A percentile compares a stretch with the other conserved stretches of the same genome.
Evolutionary conservation across 2,113 vertebrate species (phyloP).

Genomic region (Marcusenius ussheri): DNA sequence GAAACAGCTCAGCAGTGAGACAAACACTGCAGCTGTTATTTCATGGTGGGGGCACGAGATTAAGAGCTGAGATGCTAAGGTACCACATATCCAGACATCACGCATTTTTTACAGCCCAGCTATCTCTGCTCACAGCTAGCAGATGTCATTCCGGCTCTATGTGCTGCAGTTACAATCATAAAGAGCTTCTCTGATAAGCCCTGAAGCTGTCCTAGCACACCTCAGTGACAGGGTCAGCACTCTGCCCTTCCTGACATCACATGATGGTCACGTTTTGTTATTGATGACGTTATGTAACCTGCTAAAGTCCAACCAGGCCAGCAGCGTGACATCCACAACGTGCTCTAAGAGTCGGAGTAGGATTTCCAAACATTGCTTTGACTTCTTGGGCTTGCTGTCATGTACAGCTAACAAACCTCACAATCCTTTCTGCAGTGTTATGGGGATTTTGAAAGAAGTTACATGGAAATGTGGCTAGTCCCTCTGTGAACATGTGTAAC

Average conservation of each 20-base stretch:
- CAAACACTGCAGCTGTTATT: neutral
- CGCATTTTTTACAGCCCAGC: neutral
- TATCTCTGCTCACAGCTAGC: neutral
- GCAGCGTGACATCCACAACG: neutral
- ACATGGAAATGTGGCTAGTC: neutral
- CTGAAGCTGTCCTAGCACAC: neutral
- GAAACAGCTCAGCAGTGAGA: neutral
- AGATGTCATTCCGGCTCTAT: neutral
- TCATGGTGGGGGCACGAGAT: neutral
- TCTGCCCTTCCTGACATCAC: neutral
- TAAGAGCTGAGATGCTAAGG: neutral
- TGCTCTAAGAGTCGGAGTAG: neutral
- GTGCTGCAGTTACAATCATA: neutral
- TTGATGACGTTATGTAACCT: neutral
- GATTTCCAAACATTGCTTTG: neutral
- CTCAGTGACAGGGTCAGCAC: neutral
- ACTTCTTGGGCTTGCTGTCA: neutral
- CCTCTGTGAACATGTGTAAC: neutral
- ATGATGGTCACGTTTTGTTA: neutral
- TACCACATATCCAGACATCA: neutral
- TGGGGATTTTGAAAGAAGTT: neutral
- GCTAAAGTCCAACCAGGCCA: neutral
- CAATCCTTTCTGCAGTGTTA: neutral
- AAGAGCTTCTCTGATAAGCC: neutral
- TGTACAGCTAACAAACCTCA: neutral